Percentiles rank a stretch among this genome's conserved stretches.
Conservation (phyloP, 2,888 invertebrate genomes). For the Zele albiditarsus region DNA sequence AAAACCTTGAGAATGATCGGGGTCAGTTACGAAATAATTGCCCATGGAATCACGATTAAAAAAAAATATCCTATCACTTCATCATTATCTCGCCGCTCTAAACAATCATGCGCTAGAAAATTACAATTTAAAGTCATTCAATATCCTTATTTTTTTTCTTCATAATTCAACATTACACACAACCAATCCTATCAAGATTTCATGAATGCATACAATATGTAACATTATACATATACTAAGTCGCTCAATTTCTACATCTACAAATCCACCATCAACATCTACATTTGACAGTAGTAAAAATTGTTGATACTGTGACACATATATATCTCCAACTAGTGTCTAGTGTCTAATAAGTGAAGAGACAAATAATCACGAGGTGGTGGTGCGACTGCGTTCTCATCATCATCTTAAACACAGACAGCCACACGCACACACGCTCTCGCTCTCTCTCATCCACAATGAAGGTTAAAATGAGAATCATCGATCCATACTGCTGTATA, state of each 20-base stretch:
- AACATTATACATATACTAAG: background rate
- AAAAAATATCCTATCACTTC: background rate
- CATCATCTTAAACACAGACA: conserved; percentile 35
- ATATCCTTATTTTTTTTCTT: no score
- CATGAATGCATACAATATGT: background rate
- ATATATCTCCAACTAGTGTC: background rate
- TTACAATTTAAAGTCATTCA: no score
- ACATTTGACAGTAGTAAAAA: background rate
- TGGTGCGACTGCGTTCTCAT: conserved; percentile 29
- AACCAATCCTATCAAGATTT: background rate
- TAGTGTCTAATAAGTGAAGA: background rate
- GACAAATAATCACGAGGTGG: conserved; percentile 37
- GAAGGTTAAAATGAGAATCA: conserved; percentile 27
- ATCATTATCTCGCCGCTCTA: background rate
- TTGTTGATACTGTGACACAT: background rate
- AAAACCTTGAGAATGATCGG: conserved; percentile 45
- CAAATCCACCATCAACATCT: background rate
- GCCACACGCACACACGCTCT: conserved; percentile 15
- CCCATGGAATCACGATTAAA: conserved; percentile 24
- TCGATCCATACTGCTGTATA: conserved; percentile 25
- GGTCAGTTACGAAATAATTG: conserved; percentile 55
- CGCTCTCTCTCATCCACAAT: conserved; percentile 19
- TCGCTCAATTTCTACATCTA: no score
- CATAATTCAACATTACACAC: background rate
- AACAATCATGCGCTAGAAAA: background rate